These are phyloP conservation scores for Brachystomella parvula DNA, from an alignment of 1,140 invertebrate species.

Conservation along the genomic window DNA sequence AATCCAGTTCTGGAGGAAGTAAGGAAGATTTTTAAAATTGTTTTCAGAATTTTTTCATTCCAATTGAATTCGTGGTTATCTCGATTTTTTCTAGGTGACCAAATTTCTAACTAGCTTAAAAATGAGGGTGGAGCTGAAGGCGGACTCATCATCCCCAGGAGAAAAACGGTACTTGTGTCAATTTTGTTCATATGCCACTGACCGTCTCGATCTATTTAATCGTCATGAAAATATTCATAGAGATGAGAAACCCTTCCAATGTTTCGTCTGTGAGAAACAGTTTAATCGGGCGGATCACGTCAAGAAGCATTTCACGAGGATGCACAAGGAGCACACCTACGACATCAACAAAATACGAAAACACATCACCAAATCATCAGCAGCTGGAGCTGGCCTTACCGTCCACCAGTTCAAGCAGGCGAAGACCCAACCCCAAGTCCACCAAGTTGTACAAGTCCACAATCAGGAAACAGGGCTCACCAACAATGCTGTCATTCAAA, in stretches of 20 bases:
- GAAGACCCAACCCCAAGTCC: constrained; percentile 3
- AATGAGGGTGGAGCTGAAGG: constrained; percentile 50
- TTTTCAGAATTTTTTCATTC: not conserved
- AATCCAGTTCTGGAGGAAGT: constrained; percentile 63
- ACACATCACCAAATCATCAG: constrained; percentile 48
- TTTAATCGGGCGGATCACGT: constrained; percentile 92
- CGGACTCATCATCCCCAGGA: constrained; percentile 38
- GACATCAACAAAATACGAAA: constrained; percentile 71
- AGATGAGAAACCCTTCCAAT: constrained; percentile 86
- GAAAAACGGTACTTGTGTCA: constrained; percentile 59
- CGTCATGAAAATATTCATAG: constrained; percentile 93
- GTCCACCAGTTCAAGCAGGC: constrained; percentile 19
- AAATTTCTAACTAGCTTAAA: constrained; percentile 60
- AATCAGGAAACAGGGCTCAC: not conserved
- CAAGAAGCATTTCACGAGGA: constrained; percentile 84
- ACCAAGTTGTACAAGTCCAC: constrained; percentile 13
- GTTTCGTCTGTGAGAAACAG: constrained; percentile 81
- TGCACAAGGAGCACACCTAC: constrained; percentile 74
- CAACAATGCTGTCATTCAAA: not conserved
- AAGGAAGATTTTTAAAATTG: not conserved
- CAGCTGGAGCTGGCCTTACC: constrained; percentile 36
- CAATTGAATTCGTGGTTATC: not conserved
- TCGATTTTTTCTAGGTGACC: constrained; percentile 46
- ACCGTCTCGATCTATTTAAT: constrained; percentile 85
- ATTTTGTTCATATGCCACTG: constrained; percentile 79